Percentiles rank a stretch among this genome's conserved stretches.
phyloP scores from a whole-genome alignment of 2,888 invertebrate genomes.

The Molorchus minor region DNA sequence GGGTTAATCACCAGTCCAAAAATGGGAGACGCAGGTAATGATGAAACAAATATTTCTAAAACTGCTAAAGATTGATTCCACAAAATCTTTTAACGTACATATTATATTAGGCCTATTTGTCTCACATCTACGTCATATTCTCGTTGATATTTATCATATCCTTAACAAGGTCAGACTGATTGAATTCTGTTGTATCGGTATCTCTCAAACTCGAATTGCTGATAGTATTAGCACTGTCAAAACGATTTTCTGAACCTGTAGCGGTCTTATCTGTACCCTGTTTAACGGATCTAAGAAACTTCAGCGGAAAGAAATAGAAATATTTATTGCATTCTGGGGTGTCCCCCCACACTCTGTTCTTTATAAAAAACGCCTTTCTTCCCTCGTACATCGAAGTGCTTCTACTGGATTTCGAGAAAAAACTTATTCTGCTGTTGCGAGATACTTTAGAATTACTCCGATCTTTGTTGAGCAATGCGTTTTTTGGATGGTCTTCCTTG shows the following conservation, averaged over 20 bases:
- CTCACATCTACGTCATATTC: conserved; percentile 38
- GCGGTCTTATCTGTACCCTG: neutral
- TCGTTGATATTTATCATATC: conserved; percentile 75
- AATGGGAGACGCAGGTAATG: neutral
- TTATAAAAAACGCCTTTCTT: neutral
- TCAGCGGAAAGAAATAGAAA: conserved; percentile 6
- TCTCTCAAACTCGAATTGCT: conserved; percentile 81
- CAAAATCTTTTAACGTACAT: conserved; percentile 32
- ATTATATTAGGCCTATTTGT: conserved; percentile 28
- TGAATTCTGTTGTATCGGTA: conserved; percentile 73
- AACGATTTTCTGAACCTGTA: neutral
- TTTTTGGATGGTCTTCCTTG: neutral
- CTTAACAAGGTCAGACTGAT: conserved; percentile 73
- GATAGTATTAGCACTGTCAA: conserved; percentile 63
- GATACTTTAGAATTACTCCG: conserved; percentile 54
- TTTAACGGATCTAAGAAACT: neutral
- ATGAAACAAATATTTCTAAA: too few relatives aligned
- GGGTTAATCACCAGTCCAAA: too few relatives aligned
- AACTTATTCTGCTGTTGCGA: conserved; percentile 20
- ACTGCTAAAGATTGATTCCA: neutral
- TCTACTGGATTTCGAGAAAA: conserved; percentile 61
- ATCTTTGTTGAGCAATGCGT: neutral
- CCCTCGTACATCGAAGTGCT: conserved; percentile 50
- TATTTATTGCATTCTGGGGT: neutral
- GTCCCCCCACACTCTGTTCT: neutral